Percentiles rank a stretch among this genome's conserved stretches.
Evolutionary conservation across 2,113 vertebrate genomes (phyloP).

Genomic region (Oncorhynchus masou): DNA sequence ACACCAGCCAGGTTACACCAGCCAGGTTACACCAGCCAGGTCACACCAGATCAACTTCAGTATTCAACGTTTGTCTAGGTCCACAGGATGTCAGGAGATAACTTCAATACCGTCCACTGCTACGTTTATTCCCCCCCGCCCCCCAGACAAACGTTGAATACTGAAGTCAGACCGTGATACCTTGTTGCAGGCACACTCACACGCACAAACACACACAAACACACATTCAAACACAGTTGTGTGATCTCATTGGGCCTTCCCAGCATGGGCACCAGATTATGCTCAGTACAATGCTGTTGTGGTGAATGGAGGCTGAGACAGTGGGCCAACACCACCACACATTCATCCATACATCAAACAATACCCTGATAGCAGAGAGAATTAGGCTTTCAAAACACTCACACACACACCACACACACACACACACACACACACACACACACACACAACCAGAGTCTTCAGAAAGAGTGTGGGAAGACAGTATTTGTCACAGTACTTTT

Average conservation of each 20-base stretch:
- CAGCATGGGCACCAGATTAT: conserved; percentile 66
- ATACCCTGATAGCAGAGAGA: conserved; percentile 29
- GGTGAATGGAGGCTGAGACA: conserved; percentile 51
- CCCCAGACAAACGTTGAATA: not conserved
- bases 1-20: too few relatives aligned
- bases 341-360: conserved; percentile 63
- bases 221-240: conserved; percentile 14
- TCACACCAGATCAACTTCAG: too few relatives aligned
- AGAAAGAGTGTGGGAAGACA: too few relatives aligned
- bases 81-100: too few relatives aligned
- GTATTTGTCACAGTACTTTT: too few relatives aligned
- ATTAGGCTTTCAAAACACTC: conserved; percentile 5
- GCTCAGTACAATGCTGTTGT: conserved; percentile 45
- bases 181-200: not conserved
- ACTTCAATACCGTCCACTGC: too few relatives aligned
- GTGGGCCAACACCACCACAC: conserved; percentile 40
- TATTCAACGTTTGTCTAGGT: too few relatives aligned
- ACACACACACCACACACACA: not conserved
- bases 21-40: not conserved
- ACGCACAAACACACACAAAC: conserved; percentile 26
- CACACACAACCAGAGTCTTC: too few relatives aligned
- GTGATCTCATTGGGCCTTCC: conserved; percentile 40
- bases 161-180: not conserved
- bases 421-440: not conserved
- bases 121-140: too few relatives aligned